Base-by-base conservation (phyloP, 2,888 invertebrate species). In the Chrysolina oricalcia region DNA sequence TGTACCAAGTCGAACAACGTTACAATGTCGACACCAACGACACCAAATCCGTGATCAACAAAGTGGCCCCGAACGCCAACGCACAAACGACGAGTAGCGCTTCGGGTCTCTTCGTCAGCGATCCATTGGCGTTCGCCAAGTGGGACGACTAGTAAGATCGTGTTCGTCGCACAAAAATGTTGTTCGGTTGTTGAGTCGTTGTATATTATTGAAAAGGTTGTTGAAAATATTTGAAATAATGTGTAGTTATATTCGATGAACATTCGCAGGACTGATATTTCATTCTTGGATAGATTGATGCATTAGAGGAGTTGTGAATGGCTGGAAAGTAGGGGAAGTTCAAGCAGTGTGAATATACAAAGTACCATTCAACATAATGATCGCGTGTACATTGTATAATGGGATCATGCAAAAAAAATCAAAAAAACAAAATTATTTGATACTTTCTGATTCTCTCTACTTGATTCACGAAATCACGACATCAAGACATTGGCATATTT, bases 1-100 rank as follows among this genome's bases (percentile, higher is more conserved):
- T 85, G 74, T 88, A 86, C 77, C 89, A 89, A 83, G 85, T 88
- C 23, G 89, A 89, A 77, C 89, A 88, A 78, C 88, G 88, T 69
- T 68, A 53, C 81, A 88, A 88, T 76, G 83, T 87, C 17, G 83
- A 85, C 78, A 87, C 87, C 11, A 88, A 89, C 79, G 88, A 88
- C 78, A 88, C 89, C 9, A 83, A 85, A 81, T 88, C 88, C 10
- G 88, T 88, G 23, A 87, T 88, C 67, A 87, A 86, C 76, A 85
- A 85, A 78, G 80, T 83, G 41, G 79, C 77, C 8, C 76, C 82
- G 70, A 68, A 82, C 80, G 74, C 73, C 17, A 78, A 81, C 46
- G 77, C 77, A 75, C 82, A 78, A 80, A 78, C 41, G 46, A 15
- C 64, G 72, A 83, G 66, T 76, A 17, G 70, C 23, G 62, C 62